Evolutionary conservation across 2,888 invertebrate species (phyloP).

Genomic region (Girardia tigrina): DNA sequence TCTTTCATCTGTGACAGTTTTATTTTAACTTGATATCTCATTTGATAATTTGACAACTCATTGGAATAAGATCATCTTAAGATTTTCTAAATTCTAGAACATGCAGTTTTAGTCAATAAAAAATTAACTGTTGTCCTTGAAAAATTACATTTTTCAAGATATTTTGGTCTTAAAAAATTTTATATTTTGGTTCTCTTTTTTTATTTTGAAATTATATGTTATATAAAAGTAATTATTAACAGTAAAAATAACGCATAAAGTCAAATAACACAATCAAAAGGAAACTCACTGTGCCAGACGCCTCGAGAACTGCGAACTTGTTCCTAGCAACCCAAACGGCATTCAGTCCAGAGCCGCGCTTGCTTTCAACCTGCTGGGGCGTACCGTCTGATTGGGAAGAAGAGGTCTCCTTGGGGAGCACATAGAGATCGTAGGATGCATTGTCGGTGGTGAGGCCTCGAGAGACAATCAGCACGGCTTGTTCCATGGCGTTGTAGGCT

Average conservation of each 20-base stretch:
- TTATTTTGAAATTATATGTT: too few species aligned
- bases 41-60: too few species aligned
- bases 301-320: constrained; percentile 85
- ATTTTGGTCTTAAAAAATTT: too few species aligned
- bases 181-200: too few species aligned
- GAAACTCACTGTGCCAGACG: constrained; percentile 65
- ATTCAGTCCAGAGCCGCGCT: constrained; percentile 72
- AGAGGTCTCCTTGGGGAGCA: constrained; percentile 59
- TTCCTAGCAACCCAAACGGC: constrained; percentile 93
- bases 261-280: background rate
- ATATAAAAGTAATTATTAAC: background rate
- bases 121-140: too few species aligned
- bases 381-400: background rate
- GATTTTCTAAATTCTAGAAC: too few species aligned
- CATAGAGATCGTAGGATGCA: constrained; percentile 80
- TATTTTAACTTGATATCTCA: too few species aligned
- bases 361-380: constrained; percentile 56
- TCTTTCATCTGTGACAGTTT: too few species aligned
- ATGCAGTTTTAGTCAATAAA: too few species aligned
- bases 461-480: constrained; percentile 61
- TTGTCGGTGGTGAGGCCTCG: constrained; percentile 61
- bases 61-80: too few species aligned
- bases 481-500: constrained; percentile 91
- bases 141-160: too few species aligned
- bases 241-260: too few species aligned